Base-by-base conservation (phyloP, 2,113 vertebrate genomes). In the Nesoenas mayeri region DNA sequence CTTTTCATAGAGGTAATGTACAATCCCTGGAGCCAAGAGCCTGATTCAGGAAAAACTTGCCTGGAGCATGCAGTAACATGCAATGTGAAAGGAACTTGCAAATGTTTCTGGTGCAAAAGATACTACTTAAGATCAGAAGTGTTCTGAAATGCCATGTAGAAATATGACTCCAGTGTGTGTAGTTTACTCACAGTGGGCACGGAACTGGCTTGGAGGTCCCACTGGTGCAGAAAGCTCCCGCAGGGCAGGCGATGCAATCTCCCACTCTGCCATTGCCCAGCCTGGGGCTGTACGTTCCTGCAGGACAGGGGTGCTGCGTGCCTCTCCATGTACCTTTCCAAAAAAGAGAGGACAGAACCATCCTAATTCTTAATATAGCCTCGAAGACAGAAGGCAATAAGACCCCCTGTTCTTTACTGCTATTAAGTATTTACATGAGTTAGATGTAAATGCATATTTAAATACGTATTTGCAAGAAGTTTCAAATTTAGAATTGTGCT, bases 141-240 rank as follows among this genome's bases (percentile, higher is more conserved):
- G 18, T 13, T 88, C 32, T 10, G 18, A 56, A 31, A 73, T 0
- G 3, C 29, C 40, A 8, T 0, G 1, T 2, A 12, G 3, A 18
- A n/a, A 1, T 4, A 14, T 26, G 11, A 25, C 40, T 24, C 1
- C 14, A 57, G 47, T 21, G 1, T 0, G 11, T 4, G 15, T 1
- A 5, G 16, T 5, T 48, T 48, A 97, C 98, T 98, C 93, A 99
- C 99, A 13, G 24, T 3, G 98, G 98, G 89, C 99, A 99, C 15
- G 98, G 97, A 67, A 94, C 86, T 2, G 99, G 99, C 91, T 99
- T 99, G 56, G 98, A 98, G 83, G 98, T 98, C 28, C 98, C 98
- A 31, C 95, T 80, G 19, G 97, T 94, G 95, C 99, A 99, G 96
- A 98, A 99, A 10, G 98, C 98, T 71, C 99, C 99, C 9, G 98